A percentile compares a stretch with the other conserved stretches of the same genome.
Conservation (phyloP, 2,797 vertebrate species). For the Octomys mimax region DNA sequence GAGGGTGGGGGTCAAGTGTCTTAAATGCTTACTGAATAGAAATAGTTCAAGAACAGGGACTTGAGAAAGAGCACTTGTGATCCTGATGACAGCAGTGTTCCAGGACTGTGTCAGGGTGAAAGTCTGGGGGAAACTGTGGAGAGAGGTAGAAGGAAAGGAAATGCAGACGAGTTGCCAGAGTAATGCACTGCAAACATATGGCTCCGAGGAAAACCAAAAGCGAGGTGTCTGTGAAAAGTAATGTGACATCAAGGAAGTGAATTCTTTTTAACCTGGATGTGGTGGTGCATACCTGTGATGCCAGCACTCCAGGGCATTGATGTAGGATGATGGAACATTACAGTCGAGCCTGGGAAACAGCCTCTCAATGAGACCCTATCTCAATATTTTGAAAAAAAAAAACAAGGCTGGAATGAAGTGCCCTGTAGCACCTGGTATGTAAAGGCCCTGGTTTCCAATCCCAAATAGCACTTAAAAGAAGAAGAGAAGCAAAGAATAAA, state of each 20-base stretch:
- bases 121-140: background rate
- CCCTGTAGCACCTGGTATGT: too few relatives aligned
- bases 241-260: background rate
- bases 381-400: too few relatives aligned
- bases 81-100: background rate
- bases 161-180: background rate
- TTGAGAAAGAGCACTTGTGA: background rate
- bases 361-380: background rate
- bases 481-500: background rate
- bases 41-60: background rate
- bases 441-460: background rate
- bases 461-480: background rate
- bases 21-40: background rate
- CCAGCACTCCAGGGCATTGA: background rate
- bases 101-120: background rate
- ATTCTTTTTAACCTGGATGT: background rate
- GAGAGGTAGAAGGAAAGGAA: background rate
- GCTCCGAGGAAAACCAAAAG: background rate
- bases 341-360: background rate
- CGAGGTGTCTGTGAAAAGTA: background rate
- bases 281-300: background rate
- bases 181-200: background rate
- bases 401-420: background rate
- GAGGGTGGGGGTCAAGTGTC: background rate
- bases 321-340: background rate